Evolutionary conservation across 2,797 vertebrate species (phyloP), one percentile per base, ranked within the genome.

Genomic region (Euthynnus affinis): DNA sequence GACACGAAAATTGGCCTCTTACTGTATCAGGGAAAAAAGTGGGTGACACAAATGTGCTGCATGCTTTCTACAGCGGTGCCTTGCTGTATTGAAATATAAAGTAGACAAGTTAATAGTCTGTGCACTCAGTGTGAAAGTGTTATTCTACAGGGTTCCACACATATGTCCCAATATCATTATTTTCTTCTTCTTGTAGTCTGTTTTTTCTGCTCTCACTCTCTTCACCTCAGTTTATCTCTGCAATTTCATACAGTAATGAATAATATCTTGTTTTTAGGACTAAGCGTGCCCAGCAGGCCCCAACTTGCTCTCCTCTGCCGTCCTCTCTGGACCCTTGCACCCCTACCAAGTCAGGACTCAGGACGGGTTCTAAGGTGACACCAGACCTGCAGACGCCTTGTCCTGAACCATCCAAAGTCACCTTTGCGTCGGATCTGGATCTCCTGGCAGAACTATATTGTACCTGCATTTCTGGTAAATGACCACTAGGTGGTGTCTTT

Each of bases 381-480:
- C 88, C 95, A 23, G 98, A 98, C 68, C 86, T 84, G 59, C 96
- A 92, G 81, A 84, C 93, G n/a, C 83, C 85, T 27, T 92, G 88
- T 89, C 96, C 97, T 18, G 95, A 97, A 76, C 95, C 95, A 48
- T 80, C 89, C 37, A 96, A 96, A 87, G 97, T 99, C 76, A 97
- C 97, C 74, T 96, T 94, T 84, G 93, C 86, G 40, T 89, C 88
- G 23, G 96, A 97, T 74, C 84, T 99, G 80, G 94, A 97, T 77
- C 86, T 97, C 53, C 92, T 99, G 69, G 96, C 97, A 5, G 93
- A 96, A 60, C 88, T 99, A 20, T 99, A 99, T 87, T 98, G 97
- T 51, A 93, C 95, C 0, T 99, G 97, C 90, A 98, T 99, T 88
- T 92, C 96, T 85, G 98, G 98, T 99, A 89, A 87, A 80, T 79